phyloP scores from a whole-genome alignment of 2,797 vertebrate species.

The Aulostomus chinensis region DNA sequence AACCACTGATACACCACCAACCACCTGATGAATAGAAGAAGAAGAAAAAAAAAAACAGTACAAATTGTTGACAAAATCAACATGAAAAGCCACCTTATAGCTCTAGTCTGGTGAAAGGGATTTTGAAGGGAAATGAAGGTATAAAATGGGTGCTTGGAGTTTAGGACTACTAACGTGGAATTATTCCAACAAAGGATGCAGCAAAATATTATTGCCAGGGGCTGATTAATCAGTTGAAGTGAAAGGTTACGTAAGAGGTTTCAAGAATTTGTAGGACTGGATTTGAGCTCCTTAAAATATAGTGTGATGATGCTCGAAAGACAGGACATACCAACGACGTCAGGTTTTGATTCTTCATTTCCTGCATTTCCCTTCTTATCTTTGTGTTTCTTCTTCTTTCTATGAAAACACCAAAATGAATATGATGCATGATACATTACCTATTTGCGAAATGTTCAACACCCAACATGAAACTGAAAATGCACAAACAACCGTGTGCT shows the following conservation, averaged over 20 bases:
- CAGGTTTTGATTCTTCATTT: conserved; percentile 81
- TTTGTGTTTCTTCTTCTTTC: conserved; percentile 89
- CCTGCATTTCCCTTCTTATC: conserved; percentile 88
- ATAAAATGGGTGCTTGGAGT: no score
- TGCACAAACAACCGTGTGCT: no score
- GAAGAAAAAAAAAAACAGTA: background rate
- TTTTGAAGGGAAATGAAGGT: no score
- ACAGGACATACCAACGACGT: conserved; percentile 84
- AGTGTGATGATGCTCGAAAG: no score
- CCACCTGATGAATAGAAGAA: conserved; percentile 78
- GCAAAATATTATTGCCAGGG: no score
- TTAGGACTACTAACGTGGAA: no score
- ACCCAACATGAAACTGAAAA: no score
- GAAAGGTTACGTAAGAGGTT: no score
- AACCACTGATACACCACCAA: conserved; percentile 89
- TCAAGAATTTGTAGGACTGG: no score
- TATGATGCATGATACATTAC: background rate
- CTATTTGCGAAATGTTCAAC: no score
- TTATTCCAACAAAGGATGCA: no score
- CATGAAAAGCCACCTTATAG: background rate
- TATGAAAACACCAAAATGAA: conserved; percentile 43
- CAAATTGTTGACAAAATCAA: background rate
- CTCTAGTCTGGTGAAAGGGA: background rate
- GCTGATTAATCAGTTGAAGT: background rate
- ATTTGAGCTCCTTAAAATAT: no score